Percentiles rank a stretch among this genome's conserved stretches.
Evolutionary conservation across 2,113 vertebrate species (phyloP).

Genomic region (Setophaga kirtlandii): DNA sequence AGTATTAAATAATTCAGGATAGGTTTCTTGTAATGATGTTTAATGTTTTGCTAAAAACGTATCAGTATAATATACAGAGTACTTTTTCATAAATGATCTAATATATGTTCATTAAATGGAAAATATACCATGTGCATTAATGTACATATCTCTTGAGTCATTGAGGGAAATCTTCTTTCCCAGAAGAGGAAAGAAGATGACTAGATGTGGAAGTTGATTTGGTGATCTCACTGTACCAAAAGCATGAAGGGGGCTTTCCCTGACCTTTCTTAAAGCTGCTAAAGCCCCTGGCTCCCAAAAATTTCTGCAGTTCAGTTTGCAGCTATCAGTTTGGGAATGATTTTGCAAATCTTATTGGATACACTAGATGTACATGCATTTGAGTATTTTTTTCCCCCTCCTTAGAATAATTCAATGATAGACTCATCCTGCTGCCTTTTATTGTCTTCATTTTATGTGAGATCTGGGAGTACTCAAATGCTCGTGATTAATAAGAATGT

Average conservation of each 20-base stretch:
- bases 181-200: too few relatives aligned
- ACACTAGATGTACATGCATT: background rate
- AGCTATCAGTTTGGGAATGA: background rate
- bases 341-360: background rate
- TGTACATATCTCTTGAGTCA: background rate
- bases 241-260: background rate
- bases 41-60: background rate
- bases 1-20: background rate
- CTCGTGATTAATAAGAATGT: background rate
- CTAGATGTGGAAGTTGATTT: background rate
- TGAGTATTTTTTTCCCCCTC: background rate
- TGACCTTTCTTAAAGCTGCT: background rate
- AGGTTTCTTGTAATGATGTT: background rate
- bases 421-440: background rate
- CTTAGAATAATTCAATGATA: background rate
- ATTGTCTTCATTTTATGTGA: background rate
- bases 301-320: background rate
- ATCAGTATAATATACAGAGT: background rate
- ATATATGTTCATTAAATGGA: background rate
- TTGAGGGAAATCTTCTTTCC: background rate
- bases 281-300: background rate
- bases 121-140: background rate
- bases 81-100: background rate
- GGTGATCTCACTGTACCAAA: background rate
- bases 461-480: background rate